phyloP scores from a whole-genome alignment of 2,888 invertebrate species.

The Suillia variegata region DNA sequence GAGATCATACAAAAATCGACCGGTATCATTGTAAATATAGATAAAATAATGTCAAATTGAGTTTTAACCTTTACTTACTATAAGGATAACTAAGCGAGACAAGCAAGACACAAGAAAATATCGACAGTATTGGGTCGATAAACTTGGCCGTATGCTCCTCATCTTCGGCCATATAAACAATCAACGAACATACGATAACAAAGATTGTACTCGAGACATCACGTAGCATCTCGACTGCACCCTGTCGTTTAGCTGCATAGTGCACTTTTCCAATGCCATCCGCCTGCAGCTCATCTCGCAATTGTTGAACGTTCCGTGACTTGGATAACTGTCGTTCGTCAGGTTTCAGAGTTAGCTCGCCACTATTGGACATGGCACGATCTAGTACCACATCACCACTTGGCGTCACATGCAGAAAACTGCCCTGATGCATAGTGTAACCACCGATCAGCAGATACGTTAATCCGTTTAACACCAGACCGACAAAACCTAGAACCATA shows the following conservation, averaged over 20 bases:
- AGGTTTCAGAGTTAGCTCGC: conserved; percentile 44
- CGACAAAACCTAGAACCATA: conserved; percentile 72
- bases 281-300: conserved; percentile 40
- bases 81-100: conserved; percentile 80
- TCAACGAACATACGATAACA: conserved; percentile 71
- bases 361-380: conserved; percentile 53
- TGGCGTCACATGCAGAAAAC: conserved; percentile 70
- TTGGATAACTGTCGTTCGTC: conserved; percentile 63
- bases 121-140: conserved; percentile 76
- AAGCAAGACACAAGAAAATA: conserved; percentile 73
- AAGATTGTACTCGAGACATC: conserved; percentile 74
- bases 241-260: conserved; percentile 63
- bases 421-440: conserved; percentile 75
- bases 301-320: conserved; percentile 46
- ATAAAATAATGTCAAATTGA: background rate
- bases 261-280: conserved; percentile 32
- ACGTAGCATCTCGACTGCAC: conserved; percentile 67
- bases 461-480: conserved; percentile 76
- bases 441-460: conserved; percentile 83
- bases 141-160: conserved; percentile 69
- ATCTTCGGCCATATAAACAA: conserved; percentile 66
- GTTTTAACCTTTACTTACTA: conserved; percentile 66
- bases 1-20: no score
- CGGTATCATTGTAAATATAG: background rate
- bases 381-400: conserved; percentile 69